Evolutionary conservation across 2,888 invertebrate species (phyloP), one percentile per base, ranked within the genome.

Genomic region (Oligia strigilis): DNA sequence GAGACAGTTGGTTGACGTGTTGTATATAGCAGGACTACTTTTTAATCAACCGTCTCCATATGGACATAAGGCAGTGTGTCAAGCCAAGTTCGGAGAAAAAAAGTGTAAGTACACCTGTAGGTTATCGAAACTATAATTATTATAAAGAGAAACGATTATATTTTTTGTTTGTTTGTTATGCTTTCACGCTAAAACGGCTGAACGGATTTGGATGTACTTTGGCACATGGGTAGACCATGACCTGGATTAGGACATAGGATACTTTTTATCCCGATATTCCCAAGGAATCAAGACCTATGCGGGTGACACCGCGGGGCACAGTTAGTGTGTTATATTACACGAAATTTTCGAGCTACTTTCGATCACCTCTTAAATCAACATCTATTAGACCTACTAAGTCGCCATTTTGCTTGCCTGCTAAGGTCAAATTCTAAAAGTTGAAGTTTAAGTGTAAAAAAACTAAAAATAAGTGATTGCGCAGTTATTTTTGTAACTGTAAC

Each of bases 1-100:
- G 52, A 73, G 64, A 62, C 62, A 62, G 4, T 67, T 65, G 40
- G 5, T 23, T 40, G 49, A 60, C n/a, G 60, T 40, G 29, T 85
- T 73, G 60, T 52, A 66, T 71, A 29, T 82, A 36, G 49, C 62
- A 23, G 46, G 43, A 14, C 29, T 64, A 43, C 29, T 8, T 49
- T 43, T 19, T 46, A 23, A n/a, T 14, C 55, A 17, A 49, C 1
- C n/a, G n/a, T 17, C 43, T 71, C 23, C 23, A 17, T 71, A 40
- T 62, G 3, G 17, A 17, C 9, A 9, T 40, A 40, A 58, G 40
- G 72, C 11, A 11, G 4, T 55, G 43, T 43, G 17, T 4, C 29
- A 46, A 11, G 6, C 77, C 2, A 29, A 29, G 77, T 36, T 75
- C 23, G 14, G 43, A 17, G 11, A 36, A 72, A 19, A 36, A 17